Evolutionary conservation across 1,140 invertebrate genomes (phyloP), one percentile per base, ranked within the genome.

Genomic region (Ganaspis sp.): DNA sequence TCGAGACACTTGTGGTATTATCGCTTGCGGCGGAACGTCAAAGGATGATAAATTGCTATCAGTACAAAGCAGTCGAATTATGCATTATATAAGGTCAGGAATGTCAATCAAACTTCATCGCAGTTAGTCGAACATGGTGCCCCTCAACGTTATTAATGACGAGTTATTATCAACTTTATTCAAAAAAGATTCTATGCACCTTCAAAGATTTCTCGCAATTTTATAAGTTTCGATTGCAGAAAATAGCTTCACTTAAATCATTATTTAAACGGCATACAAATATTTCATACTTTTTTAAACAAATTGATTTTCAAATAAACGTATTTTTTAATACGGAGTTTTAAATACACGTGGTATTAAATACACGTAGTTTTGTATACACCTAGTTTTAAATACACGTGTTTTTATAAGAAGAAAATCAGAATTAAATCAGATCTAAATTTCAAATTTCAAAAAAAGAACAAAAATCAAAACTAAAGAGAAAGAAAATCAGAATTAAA

Each of bases 121-220:
- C 70, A 70, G 54, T 45, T 42, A 49, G 69, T n/a, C 19, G 45
- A 73, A 70, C 54, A 34, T 73, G 76, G 73, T 81, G 74, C 23
- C 49, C 11, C 40, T 45, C 74, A 54, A 73, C 75, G 38, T 81
- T 81, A 81, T 81, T 77, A 81, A 81, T 81, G 73, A 75, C 42
- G 53, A 34, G 73, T 80, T 75, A 75, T 80, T 77, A 75, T 58
- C 70, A 58, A 40, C 8, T 29, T 6, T 23, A n/a, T n/a, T 6
- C 23, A 26, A 29, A 64, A 26, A 64, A 64, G 29, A 29, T 29
- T 64, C 12, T 2, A 15, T 64, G 4, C n/a, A 26, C 23, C 58
- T 29, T 4, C 4, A 64, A 64, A 64, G 23, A 3, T 64, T 34
- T 34, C n/a, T n/a, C n/a, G 29, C 6, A 12, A 26, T 64, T 4